A percentile compares a stretch with the other conserved stretches of the same genome.
Evolutionary conservation across 2,113 vertebrate genomes (phyloP).

Genomic region (Takifugu flavidus): DNA sequence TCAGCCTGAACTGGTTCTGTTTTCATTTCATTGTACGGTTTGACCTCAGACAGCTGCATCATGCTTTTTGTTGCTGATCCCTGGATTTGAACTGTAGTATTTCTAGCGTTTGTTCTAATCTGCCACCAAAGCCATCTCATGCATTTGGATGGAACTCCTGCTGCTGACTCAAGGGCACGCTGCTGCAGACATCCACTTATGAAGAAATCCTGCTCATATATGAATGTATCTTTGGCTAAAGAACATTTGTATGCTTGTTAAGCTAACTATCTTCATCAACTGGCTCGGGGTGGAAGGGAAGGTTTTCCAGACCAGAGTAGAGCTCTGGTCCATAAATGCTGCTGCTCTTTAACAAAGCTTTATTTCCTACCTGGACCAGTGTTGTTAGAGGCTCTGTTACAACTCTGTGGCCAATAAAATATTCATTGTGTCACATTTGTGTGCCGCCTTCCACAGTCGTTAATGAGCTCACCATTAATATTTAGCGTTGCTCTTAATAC

Average conservation of each 20-base stretch:
- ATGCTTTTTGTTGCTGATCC: slow-evolving; percentile 22
- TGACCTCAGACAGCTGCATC: slow-evolving; percentile 14
- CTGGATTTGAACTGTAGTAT: slow-evolving; percentile 14
- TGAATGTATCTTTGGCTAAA: slow-evolving; percentile 11
- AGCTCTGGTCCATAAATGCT: slow-evolving; percentile 47
- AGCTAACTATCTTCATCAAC: slow-evolving; percentile 29
- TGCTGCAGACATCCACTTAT: slow-evolving; percentile 36
- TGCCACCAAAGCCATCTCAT: slow-evolving; percentile 3
- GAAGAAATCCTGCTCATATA: slow-evolving; percentile 36
- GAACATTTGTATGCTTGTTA: slow-evolving; percentile 21
- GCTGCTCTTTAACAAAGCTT: slow-evolving; percentile 59
- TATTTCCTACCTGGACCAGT: slow-evolving; percentile 35
- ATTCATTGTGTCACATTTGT: slow-evolving; percentile 28
- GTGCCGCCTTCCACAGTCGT: slow-evolving; percentile 1
- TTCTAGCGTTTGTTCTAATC: slow-evolving; percentile 22
- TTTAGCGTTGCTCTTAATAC: too few relatives aligned
- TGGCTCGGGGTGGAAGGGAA: slow-evolving; percentile 15
- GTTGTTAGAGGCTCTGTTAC: slow-evolving; percentile 40
- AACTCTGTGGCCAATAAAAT: slow-evolving; percentile 32
- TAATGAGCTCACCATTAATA: too few relatives aligned
- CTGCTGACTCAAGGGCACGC: slow-evolving; percentile 37
- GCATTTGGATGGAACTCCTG: slow-evolving; percentile 26
- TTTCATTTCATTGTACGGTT: slow-evolving; percentile 32
- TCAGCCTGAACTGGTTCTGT: slow-evolving; percentile 1
- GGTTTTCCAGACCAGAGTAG: not conserved